Conservation (phyloP, 2,113 vertebrate genomes). For the Cepphus grylle region DNA sequence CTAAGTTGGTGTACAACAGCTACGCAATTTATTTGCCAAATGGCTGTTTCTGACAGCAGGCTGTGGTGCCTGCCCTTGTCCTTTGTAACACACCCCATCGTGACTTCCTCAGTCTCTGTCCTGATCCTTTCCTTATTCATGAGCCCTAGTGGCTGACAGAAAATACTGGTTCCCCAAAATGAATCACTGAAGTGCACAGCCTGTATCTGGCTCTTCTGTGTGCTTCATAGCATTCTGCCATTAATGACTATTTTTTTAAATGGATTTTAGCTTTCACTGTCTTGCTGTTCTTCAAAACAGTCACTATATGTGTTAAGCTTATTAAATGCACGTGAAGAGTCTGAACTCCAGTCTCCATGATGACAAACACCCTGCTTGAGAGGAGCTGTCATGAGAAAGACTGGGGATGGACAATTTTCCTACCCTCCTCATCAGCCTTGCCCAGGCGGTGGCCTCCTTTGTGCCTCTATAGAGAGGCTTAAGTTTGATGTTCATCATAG, state of each 20-base stretch:
- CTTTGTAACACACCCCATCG: not conserved
- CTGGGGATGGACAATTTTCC: not conserved
- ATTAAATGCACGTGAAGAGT: not conserved
- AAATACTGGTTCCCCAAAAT: not conserved
- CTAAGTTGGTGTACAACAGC: not conserved
- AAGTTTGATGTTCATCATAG: not conserved
- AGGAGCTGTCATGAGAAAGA: not conserved
- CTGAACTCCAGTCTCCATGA: not conserved
- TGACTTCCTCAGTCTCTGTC: not conserved
- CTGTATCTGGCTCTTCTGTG: not conserved
- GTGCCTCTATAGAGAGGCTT: not conserved
- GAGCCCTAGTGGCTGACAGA: not conserved
- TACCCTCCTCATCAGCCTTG: not conserved
- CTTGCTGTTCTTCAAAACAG: not conserved
- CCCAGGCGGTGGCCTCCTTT: not conserved
- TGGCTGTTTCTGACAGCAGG: not conserved
- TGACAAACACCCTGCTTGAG: not conserved
- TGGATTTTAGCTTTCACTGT: not conserved
- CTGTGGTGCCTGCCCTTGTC: not conserved
- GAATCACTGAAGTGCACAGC: not conserved
- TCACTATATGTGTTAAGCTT: not conserved
- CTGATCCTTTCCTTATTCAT: not conserved
- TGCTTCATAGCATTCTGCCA: not conserved
- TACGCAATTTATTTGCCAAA: not conserved
- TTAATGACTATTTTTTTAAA: not conserved